A percentile compares a stretch with the other conserved stretches of the same genome.
phyloP scores from a whole-genome alignment of 2,113 vertebrate genomes.

The Dryoscopus gambensis region DNA sequence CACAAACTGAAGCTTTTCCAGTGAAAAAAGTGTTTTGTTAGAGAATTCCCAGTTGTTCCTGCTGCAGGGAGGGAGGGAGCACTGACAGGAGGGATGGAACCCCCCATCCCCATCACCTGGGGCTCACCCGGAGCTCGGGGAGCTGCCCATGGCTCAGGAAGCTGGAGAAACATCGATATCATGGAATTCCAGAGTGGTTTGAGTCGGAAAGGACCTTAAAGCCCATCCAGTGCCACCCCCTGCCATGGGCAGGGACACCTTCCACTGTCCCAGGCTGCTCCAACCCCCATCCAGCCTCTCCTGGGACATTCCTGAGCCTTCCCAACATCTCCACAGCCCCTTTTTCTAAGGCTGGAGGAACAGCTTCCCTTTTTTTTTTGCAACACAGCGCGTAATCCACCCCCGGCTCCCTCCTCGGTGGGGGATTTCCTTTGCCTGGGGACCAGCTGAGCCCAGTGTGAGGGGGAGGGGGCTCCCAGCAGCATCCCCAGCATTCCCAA shows the following conservation, averaged over 20 bases:
- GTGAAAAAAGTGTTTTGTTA: not conserved
- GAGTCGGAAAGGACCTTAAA: not conserved
- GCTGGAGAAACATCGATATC: fast-evolving
- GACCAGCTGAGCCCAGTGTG: not conserved
- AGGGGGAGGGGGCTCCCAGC: not conserved
- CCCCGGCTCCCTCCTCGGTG: not conserved
- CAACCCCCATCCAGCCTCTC: fast-evolving
- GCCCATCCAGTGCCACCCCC: not conserved
- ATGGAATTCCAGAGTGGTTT: not conserved
- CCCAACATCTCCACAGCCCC: fast-evolving
- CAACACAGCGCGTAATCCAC: not conserved
- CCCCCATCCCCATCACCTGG: not conserved
- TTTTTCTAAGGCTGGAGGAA: not conserved
- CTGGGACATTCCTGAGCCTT: not conserved
- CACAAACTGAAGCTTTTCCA: not conserved
- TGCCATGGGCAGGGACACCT: not conserved
- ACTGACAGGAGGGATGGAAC: fast-evolving
- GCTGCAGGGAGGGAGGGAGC: not conserved
- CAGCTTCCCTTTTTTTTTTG: not conserved
- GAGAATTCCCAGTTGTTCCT: not conserved
- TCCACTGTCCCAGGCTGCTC: fast-evolving
- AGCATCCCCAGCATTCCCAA: not conserved
- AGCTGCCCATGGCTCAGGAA: not conserved
- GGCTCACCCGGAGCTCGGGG: not conserved
- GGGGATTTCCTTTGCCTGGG: slow-evolving; percentile 14